phyloP scores from a whole-genome alignment of 2,888 invertebrate genomes.

The Glaucopsyche alexis region DNA sequence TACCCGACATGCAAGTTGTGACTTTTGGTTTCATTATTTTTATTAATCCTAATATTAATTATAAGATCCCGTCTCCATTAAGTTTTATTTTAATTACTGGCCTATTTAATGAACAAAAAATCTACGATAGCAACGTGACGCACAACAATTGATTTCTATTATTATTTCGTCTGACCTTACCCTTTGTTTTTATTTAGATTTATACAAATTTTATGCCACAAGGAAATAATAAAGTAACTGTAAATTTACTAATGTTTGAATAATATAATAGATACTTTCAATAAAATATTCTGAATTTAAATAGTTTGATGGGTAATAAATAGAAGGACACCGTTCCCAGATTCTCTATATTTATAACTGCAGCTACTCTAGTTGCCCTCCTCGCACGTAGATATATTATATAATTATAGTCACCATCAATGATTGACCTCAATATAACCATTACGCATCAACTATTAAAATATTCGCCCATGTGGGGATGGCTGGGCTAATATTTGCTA shows the following conservation, averaged over 20 bases:
- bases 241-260: neutral
- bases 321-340: constrained; percentile 10
- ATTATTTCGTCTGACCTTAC: neutral
- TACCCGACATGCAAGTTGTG: neutral
- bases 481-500: neutral
- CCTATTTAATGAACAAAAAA: neutral
- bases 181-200: constrained; percentile 12
- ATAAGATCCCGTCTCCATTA: neutral
- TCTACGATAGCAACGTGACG: neutral
- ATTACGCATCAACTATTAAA: constrained; percentile 8
- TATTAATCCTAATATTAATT: neutral
- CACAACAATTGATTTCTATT: neutral
- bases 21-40: neutral
- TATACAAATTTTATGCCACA: neutral
- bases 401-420: neutral
- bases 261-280: neutral
- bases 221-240: neutral
- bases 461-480: neutral
- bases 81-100: neutral
- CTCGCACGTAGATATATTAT: neutral
- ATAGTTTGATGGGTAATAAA: constrained; percentile 18
- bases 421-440: constrained; percentile 3
- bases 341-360: constrained; percentile 26
- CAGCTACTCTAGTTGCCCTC: neutral
- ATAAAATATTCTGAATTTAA: neutral